Evolutionary conservation across 2,888 invertebrate species (phyloP).

Genomic region (Aplocera efformata): DNA sequence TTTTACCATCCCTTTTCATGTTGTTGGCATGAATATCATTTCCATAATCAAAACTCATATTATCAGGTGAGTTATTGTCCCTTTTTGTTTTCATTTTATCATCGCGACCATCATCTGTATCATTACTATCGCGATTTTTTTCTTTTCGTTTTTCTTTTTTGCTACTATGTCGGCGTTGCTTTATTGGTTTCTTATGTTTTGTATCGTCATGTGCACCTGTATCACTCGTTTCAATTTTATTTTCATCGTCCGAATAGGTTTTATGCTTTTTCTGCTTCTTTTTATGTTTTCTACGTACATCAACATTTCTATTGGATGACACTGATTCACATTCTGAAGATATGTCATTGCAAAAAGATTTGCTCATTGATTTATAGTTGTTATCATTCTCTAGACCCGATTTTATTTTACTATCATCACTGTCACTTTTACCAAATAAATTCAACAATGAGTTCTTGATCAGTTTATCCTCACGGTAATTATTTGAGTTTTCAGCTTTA

Average conservation of each 20-base stretch:
- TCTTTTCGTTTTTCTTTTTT: slow-evolving; percentile 83
- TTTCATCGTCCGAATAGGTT: slow-evolving; percentile 81
- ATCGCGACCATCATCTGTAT: slow-evolving; percentile 69
- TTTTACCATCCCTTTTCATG: slow-evolving; percentile 86
- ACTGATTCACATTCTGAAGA: slow-evolving; percentile 74
- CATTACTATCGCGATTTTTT: slow-evolving; percentile 74
- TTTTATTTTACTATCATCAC: slow-evolving; percentile 68
- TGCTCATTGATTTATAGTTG: slow-evolving; percentile 55
- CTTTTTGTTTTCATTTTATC: slow-evolving; percentile 82
- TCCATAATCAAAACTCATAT: slow-evolving; percentile 43
- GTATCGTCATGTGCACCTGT: slow-evolving; percentile 42
- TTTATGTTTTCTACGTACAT: slow-evolving; percentile 88
- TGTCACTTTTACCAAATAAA: slow-evolving; percentile 71
- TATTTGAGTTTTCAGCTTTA: slow-evolving; percentile 46
- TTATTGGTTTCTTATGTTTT: slow-evolving; percentile 71
- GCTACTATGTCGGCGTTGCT: slow-evolving; percentile 72
- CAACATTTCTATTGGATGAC: slow-evolving; percentile 65
- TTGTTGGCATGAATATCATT: slow-evolving; percentile 49
- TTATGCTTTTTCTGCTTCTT: slow-evolving; percentile 92
- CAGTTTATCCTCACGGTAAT: slow-evolving; percentile 46
- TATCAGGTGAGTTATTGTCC: slow-evolving; percentile 64
- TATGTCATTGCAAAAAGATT: slow-evolving; percentile 60
- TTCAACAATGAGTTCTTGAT: slow-evolving; percentile 64
- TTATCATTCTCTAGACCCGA: slow-evolving; percentile 55
- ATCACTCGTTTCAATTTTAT: slow-evolving; percentile 60